Conservation (phyloP, 2,113 vertebrate genomes). For the Austrofundulus limnaeus region DNA sequence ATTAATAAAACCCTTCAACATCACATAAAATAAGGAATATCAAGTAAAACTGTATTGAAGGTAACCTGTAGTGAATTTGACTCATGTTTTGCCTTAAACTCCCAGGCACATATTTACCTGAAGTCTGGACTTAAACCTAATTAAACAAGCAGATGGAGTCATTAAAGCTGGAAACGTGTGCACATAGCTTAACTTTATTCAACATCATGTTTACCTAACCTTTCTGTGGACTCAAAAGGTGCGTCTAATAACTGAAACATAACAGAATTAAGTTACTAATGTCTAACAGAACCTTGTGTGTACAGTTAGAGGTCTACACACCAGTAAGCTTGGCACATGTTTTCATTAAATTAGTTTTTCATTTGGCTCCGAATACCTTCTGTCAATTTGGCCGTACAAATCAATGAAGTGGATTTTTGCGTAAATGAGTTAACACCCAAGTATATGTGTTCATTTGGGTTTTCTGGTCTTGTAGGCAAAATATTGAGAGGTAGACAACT, state of each 20-base stretch:
- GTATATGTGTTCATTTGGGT: conserved; percentile 27
- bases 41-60: conserved; percentile 32
- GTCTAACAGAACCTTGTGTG: conserved; percentile 75
- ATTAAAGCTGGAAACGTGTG: conserved; percentile 61
- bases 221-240: conserved; percentile 77
- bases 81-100: conserved; percentile 62
- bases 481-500: conserved; percentile 8
- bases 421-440: conserved; percentile 28
- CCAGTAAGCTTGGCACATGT: conserved; percentile 72
- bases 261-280: conserved; percentile 81
- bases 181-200: conserved; percentile 61
- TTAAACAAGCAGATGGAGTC: conserved; percentile 67
- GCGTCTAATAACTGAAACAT: conserved; percentile 79
- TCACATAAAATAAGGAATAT: conserved; percentile 6
- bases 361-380: conserved; percentile 67
- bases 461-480: conserved; percentile 9
- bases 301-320: conserved; percentile 72
- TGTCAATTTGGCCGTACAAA: conserved; percentile 66
- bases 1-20: conserved; percentile 10
- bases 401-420: conserved; percentile 36
- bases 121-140: conserved; percentile 64
- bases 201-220: conserved; percentile 80
- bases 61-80: conserved; percentile 33
- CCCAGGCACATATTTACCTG: conserved; percentile 53
- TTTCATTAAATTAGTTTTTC: conserved; percentile 84